These are phyloP conservation scores for Grammomys surdaster DNA, from an alignment of 2,113 vertebrate genomes.

Conservation along the genomic window DNA sequence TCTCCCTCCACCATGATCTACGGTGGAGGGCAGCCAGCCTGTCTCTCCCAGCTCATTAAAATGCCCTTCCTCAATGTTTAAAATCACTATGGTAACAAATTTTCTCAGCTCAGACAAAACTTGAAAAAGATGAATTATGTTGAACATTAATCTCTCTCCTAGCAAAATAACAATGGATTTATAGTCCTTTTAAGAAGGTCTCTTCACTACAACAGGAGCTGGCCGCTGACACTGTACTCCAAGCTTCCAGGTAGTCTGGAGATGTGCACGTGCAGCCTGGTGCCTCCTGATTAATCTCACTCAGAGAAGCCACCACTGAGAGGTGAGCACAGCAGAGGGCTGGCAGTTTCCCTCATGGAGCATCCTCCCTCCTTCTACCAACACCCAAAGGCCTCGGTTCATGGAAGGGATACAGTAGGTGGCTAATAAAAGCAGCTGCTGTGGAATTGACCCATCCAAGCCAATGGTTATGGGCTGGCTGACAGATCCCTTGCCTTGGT, in stretches of 20 bases:
- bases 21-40: slow-evolving; percentile 67
- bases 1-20: slow-evolving; percentile 57
- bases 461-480: accelerated
- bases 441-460: accelerated
- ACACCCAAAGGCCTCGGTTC: not conserved
- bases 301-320: not conserved
- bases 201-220: slow-evolving; percentile 22
- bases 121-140: slow-evolving; percentile 79
- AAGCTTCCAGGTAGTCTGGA: accelerated
- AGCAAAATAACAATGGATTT: slow-evolving; percentile 83
- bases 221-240: accelerated
- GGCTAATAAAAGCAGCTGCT: not conserved
- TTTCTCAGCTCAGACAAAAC: slow-evolving; percentile 84
- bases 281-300: not conserved
- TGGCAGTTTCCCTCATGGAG: accelerated
- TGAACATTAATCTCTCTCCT: slow-evolving; percentile 81
- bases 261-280: accelerated
- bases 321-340: not conserved
- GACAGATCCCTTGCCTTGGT: accelerated
- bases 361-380: accelerated
- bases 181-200: slow-evolving; percentile 71
- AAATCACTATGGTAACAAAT: slow-evolving; percentile 73
- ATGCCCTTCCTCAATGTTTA: slow-evolving; percentile 76
- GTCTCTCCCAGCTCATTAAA: slow-evolving; percentile 74
- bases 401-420: not conserved